Base-by-base conservation (phyloP, 2,888 invertebrate genomes). In the Drosophila recens region DNA sequence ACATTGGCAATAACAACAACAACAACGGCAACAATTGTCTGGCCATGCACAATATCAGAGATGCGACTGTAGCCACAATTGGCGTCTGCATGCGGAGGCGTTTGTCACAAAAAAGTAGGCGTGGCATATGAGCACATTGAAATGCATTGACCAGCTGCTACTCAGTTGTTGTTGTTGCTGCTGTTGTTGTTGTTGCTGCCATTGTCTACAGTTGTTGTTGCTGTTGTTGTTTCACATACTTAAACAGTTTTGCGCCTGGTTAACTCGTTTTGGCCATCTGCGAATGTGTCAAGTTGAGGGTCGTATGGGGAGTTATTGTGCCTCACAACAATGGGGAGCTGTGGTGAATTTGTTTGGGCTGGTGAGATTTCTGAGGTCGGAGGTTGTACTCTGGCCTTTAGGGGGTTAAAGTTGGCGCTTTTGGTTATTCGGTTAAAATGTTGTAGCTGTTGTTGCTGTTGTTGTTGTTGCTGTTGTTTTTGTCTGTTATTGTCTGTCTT, bases 161-260 rank as follows among this genome's bases (percentile, higher is more conserved):
- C 20, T 8, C 20, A 69, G 64, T 52, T 42, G 53, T 34, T 46
- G 48, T 58, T 65, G 40, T 49, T 70, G 59, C 1, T 17, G 17
- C 1, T 17, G 17, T 1, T 17, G 17, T 1, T 17, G 17, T 17
- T 17, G 17, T 17, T 38, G 5, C 13, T 13, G 36, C 13, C 13
- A 30, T n/a, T 48, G 27, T 20, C 27, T 57, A 30, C 42, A 34
- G 63, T 51, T 69, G 38, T 27, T 49, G 30, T 42, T 43, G 57
- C 48, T 70, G 45, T 43, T 68, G 52, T 53, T 67, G 67, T 66
- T 79, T 66, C 70, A 79, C 80, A 79, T 85, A 71, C 82, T 82
- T 82, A 77, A 72, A 82, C 82, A 74, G 85, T 81, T 81, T 84
- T 84, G 81, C 79, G 85, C 85, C 80, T 82, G 82, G 81, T 82